Evolutionary conservation across 1,140 invertebrate species (phyloP).

Genomic region (Drosophila kanapiae): DNA sequence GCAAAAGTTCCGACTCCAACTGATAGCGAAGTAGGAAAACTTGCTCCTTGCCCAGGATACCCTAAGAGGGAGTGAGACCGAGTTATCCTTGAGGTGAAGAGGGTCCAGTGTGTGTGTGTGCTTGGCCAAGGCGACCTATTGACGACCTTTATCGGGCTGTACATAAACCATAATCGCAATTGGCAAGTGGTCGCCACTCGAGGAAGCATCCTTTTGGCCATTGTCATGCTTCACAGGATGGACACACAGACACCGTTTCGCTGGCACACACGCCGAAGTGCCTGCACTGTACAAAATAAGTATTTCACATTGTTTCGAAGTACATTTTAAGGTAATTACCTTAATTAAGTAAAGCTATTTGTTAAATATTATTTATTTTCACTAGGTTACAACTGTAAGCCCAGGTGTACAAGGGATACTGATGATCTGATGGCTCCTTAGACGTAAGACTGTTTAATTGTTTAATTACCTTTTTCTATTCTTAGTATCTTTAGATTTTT

Average conservation of each 20-base stretch:
- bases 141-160: conserved; percentile 78
- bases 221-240: conserved; percentile 75
- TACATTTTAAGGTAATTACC: neutral
- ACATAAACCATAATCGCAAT: conserved; percentile 84
- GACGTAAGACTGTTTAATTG: no score
- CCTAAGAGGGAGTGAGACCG: neutral
- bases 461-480: no score
- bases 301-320: neutral
- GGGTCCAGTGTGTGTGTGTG: conserved; percentile 6
- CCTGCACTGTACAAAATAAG: neutral
- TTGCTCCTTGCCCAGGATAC: conserved; percentile 66
- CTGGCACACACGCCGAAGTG: conserved; percentile 21
- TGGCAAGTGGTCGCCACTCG: conserved; percentile 82
- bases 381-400: no score
- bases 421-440: no score
- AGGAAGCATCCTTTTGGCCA: conserved; percentile 58
- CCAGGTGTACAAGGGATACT: no score
- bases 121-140: conserved; percentile 68
- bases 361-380: neutral
- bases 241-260: conserved; percentile 44
- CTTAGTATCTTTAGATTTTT: no score
- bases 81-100: conserved; percentile 28
- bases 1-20: conserved; percentile 61
- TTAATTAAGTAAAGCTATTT: neutral
- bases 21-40: conserved; percentile 62